phyloP scores from a whole-genome alignment of 1,140 invertebrate genomes.

The Pseudomyrmex concolor region DNA sequence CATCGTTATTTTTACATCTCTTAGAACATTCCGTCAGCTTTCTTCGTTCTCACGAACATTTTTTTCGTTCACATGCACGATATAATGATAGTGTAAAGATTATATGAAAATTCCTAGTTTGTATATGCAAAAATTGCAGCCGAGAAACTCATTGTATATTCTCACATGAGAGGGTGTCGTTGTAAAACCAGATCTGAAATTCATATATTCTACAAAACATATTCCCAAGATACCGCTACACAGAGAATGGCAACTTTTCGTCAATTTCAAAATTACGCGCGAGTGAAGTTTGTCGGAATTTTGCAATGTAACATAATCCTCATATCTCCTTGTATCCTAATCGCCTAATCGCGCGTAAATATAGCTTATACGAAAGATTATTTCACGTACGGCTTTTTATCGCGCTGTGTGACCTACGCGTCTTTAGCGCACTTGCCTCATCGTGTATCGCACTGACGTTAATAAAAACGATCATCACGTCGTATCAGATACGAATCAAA shows the following conservation, averaged over 20 bases:
- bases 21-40: background rate
- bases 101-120: background rate
- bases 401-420: background rate
- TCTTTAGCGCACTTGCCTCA: background rate
- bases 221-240: too few relatives aligned
- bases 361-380: constrained; percentile 11
- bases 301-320: too few relatives aligned
- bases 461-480: background rate
- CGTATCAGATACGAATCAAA: background rate
- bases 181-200: too few relatives aligned
- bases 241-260: too few relatives aligned
- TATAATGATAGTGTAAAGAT: constrained; percentile 28
- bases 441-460: background rate
- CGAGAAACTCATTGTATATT: background rate
- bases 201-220: too few relatives aligned
- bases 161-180: background rate
- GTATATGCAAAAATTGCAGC: background rate
- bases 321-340: too few relatives aligned
- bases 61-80: constrained; percentile 17
- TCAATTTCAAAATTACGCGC: too few relatives aligned
- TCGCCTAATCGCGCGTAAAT: background rate
- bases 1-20: background rate
- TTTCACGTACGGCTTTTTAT: constrained; percentile 20
- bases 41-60: background rate
- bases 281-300: too few relatives aligned